Conservation (phyloP, 2,797 vertebrate genomes). For the Ataeniobius toweri region DNA sequence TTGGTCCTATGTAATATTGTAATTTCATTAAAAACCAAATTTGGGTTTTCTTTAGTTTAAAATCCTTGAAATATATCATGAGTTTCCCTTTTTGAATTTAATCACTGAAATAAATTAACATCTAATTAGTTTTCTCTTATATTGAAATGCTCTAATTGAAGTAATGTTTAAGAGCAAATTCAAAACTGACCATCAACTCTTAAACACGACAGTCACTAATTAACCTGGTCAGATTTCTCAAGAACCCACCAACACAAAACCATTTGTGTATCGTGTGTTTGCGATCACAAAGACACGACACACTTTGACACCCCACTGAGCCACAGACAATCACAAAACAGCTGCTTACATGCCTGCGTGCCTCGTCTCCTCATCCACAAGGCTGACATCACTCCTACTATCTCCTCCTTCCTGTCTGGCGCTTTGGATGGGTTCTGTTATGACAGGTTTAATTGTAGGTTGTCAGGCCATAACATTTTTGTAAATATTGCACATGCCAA, state of each 20-base stretch:
- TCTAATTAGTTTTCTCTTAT: neutral
- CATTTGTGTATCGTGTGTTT: slow-evolving; percentile 22
- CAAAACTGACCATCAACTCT: slow-evolving; percentile 23
- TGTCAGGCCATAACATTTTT: slow-evolving; percentile 84
- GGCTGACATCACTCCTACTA: slow-evolving; percentile 79
- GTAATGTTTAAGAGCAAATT: slow-evolving; percentile 47
- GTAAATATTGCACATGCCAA: slow-evolving; percentile 84
- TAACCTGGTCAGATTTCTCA: slow-evolving; percentile 51
- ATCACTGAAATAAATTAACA: slow-evolving; percentile 1
- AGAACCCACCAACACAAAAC: slow-evolving; percentile 32
- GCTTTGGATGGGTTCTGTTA: slow-evolving; percentile 81
- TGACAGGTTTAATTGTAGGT: slow-evolving; percentile 87
- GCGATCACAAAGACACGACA: slow-evolving; percentile 52
- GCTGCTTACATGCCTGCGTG: slow-evolving; percentile 70
- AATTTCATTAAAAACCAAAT: neutral
- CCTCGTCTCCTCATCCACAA: slow-evolving; percentile 36
- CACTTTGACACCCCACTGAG: slow-evolving; percentile 39
- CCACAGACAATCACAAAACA: slow-evolving; percentile 66
- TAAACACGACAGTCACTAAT: slow-evolving; percentile 49
- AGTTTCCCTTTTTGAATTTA: neutral
- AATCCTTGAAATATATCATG: neutral
- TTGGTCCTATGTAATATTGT: neutral
- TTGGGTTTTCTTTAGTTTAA: neutral
- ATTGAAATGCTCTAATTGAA: slow-evolving; percentile 1
- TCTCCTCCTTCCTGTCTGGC: slow-evolving; percentile 77